phyloP scores from a whole-genome alignment of 2,888 invertebrate genomes.

The Lycocerus yunnanus region DNA sequence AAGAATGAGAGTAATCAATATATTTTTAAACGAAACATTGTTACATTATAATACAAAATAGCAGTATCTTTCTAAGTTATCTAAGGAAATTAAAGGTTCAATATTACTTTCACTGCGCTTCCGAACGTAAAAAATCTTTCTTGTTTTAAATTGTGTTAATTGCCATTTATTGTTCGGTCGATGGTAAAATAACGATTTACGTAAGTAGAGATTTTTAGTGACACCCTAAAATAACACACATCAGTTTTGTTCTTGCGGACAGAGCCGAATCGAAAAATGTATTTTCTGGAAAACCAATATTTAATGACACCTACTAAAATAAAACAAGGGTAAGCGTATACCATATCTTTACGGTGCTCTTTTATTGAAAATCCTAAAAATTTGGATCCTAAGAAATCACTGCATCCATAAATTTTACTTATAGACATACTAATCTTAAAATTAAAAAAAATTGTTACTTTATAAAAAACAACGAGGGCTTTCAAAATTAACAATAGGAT shows the following conservation, averaged over 20 bases:
- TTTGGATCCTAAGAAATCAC: neutral
- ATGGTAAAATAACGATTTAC: neutral
- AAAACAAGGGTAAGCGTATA: neutral
- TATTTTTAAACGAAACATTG: neutral
- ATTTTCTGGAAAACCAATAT: neutral
- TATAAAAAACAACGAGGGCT: too few species aligned
- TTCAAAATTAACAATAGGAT: neutral
- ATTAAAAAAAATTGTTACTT: too few species aligned
- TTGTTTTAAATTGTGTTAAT: neutral
- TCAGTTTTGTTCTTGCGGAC: neutral
- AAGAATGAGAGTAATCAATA: neutral
- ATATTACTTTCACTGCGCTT: neutral
- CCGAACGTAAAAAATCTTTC: neutral
- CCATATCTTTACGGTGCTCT: neutral
- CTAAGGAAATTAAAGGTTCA: neutral
- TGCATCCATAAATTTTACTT: neutral
- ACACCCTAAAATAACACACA: neutral
- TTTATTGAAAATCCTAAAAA: neutral
- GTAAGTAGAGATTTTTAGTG: neutral
- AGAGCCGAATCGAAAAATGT: neutral
- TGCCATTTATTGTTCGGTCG: neutral
- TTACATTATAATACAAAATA: neutral
- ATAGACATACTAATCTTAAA: too few species aligned
- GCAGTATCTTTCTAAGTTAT: neutral
- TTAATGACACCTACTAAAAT: neutral